Conservation (phyloP, 1,140 invertebrate species). For the Diachasma alloeum region DNA sequence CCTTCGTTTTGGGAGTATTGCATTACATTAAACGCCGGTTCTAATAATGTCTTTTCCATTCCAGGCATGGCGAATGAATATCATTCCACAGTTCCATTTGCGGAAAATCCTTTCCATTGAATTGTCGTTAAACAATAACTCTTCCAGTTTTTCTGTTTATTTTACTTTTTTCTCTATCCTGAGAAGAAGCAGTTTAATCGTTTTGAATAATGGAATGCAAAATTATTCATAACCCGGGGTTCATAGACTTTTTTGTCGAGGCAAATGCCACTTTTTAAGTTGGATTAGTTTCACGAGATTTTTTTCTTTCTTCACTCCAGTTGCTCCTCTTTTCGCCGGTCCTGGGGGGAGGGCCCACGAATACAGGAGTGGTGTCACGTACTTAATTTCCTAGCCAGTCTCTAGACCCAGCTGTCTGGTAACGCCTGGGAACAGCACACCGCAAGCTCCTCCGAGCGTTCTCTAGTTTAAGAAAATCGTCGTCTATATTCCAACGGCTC, state of each 20-base stretch:
- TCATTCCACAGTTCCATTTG: background rate
- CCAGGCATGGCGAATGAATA: background rate
- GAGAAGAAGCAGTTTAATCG: background rate
- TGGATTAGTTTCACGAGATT: slow-evolving; percentile 1
- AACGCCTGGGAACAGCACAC: background rate
- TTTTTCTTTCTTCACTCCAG: background rate
- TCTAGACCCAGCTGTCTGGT: slow-evolving; percentile 24
- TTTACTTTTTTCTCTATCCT: background rate
- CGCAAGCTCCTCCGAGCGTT: background rate
- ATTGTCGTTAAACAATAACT: background rate
- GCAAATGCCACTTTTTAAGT: background rate
- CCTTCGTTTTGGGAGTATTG: background rate
- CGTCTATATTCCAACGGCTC: slow-evolving; percentile 4
- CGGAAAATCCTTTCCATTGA: background rate
- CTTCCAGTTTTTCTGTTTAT: background rate
- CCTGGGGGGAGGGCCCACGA: background rate
- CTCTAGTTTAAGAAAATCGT: background rate
- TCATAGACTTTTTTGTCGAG: background rate
- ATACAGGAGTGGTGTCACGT: slow-evolving; percentile 24
- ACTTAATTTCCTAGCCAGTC: slow-evolving; percentile 29
- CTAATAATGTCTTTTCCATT: too few species aligned
- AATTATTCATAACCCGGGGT: background rate
- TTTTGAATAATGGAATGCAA: background rate
- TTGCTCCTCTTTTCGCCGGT: background rate
- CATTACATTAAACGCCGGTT: background rate